Evolutionary conservation across 2,113 vertebrate species (phyloP), one percentile per base, ranked within the genome.

Genomic region (Salvator merianae): DNA sequence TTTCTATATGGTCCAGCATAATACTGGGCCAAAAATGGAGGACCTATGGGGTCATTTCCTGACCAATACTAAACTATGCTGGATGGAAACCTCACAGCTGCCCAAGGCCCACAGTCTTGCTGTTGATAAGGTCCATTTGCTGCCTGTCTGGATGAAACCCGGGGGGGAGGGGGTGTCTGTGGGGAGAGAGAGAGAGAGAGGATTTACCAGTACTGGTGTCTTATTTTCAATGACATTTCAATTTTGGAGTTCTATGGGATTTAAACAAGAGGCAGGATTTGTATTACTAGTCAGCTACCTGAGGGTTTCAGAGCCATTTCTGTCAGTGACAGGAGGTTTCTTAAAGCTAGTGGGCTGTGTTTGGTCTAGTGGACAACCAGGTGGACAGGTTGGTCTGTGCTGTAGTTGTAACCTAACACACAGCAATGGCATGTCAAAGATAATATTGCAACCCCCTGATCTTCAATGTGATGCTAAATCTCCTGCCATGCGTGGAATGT

Each of bases 401-500:
- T 43, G 47, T 72, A 90, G 84, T 73, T 0, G 6, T 90, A 89
- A 89, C 86, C 91, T 91, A 90, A 72, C 43, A 74, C 80, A 85
- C 78, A 87, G 88, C 89, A 91, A 89, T 89, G 87, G 86, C 89
- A 86, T 18, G 62, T 93, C 86, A 90, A 84, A 91, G 81, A 86
- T 75, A 90, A 81, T 36, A 5, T 80, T 88, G 83, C 87, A 84
- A 47, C 36, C 28, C 69, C 71, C 87, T 26, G 0, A 18, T 88
- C 85, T 87, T 88, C 85, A 92, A 86, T 62, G 84, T 79, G 28
- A 92, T 18, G 86, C 90, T 90, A 87, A 90, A 87, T 90, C 94
- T 96, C 89, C 93, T 93, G 92, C 85, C 91, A 95, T 86, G 94
- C 91, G 0, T 92, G 94, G 94, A 95, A 95, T 96, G 95, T 94